Evolutionary conservation across 2,797 vertebrate species (phyloP), one percentile per base, ranked within the genome.

Genomic region (Sparidentex hasta): DNA sequence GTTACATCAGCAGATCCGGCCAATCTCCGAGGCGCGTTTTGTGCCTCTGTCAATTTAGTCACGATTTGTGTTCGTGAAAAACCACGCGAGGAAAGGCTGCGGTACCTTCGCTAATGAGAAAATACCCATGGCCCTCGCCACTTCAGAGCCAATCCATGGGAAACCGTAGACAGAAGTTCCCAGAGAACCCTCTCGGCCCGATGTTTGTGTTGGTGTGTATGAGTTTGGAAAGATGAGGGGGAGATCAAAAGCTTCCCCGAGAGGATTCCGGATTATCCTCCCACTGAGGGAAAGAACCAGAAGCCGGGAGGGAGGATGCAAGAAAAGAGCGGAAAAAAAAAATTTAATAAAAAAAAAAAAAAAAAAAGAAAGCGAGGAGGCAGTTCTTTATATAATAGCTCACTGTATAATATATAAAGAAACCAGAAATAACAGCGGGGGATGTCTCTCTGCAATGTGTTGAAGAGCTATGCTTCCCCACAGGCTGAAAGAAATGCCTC

Each of bases 351-450:
- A n/a, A 69, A n/a, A 1, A 25, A 52, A 58, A 80, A 69, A 9
- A 9, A 69, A 54, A 63, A 41, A 21, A 67, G 27, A 71, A 11
- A 71, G 52, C 65, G 62, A 78, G 80, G 76, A 74, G 87, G 80
- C 27, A 69, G 81, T 75, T 82, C 82, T 74, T 94, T 94, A 93
- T 92, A 80, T 93, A 94, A 93, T 76, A 82, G 79, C 70, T 80
- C 69, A 47, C 88, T 92, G 90, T 80, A 91, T 92, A 87, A 93
- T 89, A 90, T 85, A 91, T 88, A 85, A 87, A 89, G 82, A 89
- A 86, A 89, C 62, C 84, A 85, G 78, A 86, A 89, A 90, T 85
- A 89, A 85, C 82, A 86, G 90, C n/a, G 54, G 75, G 89, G 87
- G 89, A 82, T 74, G 88, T 91, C 79, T 84, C 71, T 78, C 74